phyloP scores from a whole-genome alignment of 64 coral and sea anemone genomes.

The Stichodactyla mertensii region DNA sequence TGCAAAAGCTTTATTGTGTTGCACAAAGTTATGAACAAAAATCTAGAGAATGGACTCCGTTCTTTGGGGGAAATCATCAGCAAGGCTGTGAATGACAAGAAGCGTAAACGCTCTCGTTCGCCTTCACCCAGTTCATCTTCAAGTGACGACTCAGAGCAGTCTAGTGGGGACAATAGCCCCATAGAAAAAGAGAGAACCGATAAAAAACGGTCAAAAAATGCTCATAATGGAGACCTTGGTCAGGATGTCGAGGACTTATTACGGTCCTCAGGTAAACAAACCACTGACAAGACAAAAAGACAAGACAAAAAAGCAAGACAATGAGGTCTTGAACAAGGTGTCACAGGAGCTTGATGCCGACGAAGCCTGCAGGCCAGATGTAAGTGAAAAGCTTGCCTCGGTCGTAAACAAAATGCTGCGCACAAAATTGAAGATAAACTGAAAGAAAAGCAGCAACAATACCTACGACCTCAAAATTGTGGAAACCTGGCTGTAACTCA shows the following conservation, averaged over 20 bases:
- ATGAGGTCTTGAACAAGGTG: background rate
- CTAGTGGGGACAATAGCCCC: too few relatives aligned
- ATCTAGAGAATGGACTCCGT: background rate
- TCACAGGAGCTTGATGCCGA: conserved; percentile 13
- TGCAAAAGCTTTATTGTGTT: too few relatives aligned
- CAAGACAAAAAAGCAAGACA: background rate
- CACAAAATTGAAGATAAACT: conserved; percentile 30
- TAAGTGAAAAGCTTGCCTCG: conserved; percentile 12
- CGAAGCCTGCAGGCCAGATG: conserved; percentile 25
- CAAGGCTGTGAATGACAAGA: background rate
- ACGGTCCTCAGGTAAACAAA: background rate
- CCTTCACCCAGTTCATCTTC: too few relatives aligned
- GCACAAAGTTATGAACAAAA: background rate
- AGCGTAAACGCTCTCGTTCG: background rate
- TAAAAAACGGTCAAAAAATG: background rate
- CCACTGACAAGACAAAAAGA: background rate
- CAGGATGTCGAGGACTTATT: background rate
- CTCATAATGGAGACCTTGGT: background rate
- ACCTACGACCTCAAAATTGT: conserved; percentile 31
- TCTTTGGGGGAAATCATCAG: background rate
- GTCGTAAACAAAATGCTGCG: conserved; percentile 38
- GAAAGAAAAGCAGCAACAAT: conserved; percentile 23
- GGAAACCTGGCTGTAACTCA: conserved; percentile 12
- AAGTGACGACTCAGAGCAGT: too few relatives aligned
- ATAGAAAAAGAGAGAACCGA: too few relatives aligned